Evolutionary conservation across 2,888 invertebrate genomes (phyloP), one percentile per base, ranked within the genome.

Genomic region (Drosophila nigritarsus): DNA sequence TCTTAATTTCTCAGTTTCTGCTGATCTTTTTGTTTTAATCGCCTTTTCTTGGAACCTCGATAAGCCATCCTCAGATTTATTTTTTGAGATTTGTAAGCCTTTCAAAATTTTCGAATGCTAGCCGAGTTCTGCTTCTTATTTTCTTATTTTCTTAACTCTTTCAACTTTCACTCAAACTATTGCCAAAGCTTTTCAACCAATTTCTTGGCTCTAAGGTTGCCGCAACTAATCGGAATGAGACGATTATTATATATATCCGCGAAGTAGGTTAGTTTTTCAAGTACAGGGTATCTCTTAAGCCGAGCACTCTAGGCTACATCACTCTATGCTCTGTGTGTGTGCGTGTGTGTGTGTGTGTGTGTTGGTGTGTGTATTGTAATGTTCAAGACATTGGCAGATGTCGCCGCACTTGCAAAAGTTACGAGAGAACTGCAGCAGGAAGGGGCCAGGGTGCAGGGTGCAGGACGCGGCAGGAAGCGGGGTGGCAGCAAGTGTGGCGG

Each of bases 331-430:
- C 2, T 15, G 4, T n/a, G 27, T 27, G 27, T 48, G 29, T 48
- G 20, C 24, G n/a, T 18, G 30, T 45, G 30, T 36, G 42, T 32
- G n/a, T n/a, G n/a, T n/a, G n/a, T 24, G 42, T 32, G 20, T 55
- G 13, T 34, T 18, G 38, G 32, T 73, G 77, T 85, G 73, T 83
- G 84, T 84, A 72, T 73, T 85, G 83, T 83, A 82, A 82, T 89
- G 90, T 90, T 88, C 71, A 86, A 89, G 85, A 86, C 85, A 86
- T 86, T 86, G 85, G 90, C 85, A 85, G 85, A 85, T 85, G 85
- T 85, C 85, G 85, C 90, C 85, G 88, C 88, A 80, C 83, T 80
- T 83, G 75, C 83, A 75, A 85, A 85, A 87, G 88, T 85, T 87
- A 78, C 79, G 54, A 72, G 66, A 61, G 65, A 20, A 67, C 61